Evolutionary conservation across 1,140 invertebrate genomes (phyloP).

Genomic region (Physella acuta): DNA sequence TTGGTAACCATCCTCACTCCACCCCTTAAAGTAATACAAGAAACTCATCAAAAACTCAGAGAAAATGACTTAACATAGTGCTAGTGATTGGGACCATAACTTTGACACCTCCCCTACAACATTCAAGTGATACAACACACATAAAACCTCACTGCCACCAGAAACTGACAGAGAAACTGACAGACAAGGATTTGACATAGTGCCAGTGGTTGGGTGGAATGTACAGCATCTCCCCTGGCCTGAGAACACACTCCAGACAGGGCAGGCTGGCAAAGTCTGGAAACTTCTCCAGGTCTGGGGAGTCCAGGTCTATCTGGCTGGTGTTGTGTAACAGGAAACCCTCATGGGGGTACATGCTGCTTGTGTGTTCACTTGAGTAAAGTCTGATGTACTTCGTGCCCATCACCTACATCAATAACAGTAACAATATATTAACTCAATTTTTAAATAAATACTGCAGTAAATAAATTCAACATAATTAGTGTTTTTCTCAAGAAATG

Average conservation of each 20-base stretch:
- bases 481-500: background rate
- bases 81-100: background rate
- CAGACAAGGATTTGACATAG: slow-evolving; percentile 65
- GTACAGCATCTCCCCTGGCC: slow-evolving; percentile 65
- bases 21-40: no score
- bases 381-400: slow-evolving; percentile 85
- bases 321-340: slow-evolving; percentile 77
- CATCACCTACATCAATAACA: slow-evolving; percentile 61
- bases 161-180: slow-evolving; percentile 69
- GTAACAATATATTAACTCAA: background rate
- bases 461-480: no score
- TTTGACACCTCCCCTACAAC: background rate
- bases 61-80: background rate
- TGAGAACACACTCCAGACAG: slow-evolving; percentile 62
- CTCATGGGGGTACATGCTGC: slow-evolving; percentile 79
- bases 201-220: slow-evolving; percentile 69
- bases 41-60: background rate
- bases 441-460: background rate
- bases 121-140: background rate
- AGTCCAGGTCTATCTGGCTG: slow-evolving; percentile 66
- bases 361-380: slow-evolving; percentile 72
- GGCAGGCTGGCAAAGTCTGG: slow-evolving; percentile 59
- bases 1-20: no score
- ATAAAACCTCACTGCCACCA: slow-evolving; percentile 61
- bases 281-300: slow-evolving; percentile 60